Conservation (phyloP, 2,797 vertebrate species). For the Lutjanus campechanus region DNA sequence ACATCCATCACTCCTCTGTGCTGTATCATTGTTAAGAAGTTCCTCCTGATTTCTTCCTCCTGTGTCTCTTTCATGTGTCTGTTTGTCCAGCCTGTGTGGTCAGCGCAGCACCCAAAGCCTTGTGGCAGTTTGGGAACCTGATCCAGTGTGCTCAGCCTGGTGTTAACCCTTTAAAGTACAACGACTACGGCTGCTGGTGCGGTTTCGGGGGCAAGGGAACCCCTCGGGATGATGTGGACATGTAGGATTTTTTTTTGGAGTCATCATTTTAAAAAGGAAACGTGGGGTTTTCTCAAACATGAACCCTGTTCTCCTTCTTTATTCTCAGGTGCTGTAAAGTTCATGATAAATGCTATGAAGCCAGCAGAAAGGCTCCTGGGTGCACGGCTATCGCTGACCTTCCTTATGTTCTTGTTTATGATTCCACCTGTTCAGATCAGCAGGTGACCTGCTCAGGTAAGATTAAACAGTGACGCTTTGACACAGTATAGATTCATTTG, state of each 20-base stretch:
- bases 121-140: slow-evolving; percentile 82
- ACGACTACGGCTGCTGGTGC: slow-evolving; percentile 83
- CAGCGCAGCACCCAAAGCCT: slow-evolving; percentile 57
- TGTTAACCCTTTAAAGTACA: slow-evolving; percentile 68
- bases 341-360: slow-evolving; percentile 79
- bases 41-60: too few relatives aligned
- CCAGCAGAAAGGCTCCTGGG: slow-evolving; percentile 54
- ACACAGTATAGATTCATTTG: too few relatives aligned
- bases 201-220: slow-evolving; percentile 75
- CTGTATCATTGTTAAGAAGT: too few relatives aligned
- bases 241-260: slow-evolving; percentile 50
- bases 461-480: slow-evolving; percentile 12
- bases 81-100: slow-evolving; percentile 13
- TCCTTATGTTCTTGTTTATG: slow-evolving; percentile 75
- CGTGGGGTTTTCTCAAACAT: not conserved
- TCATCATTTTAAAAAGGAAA: too few relatives aligned
- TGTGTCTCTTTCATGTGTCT: too few relatives aligned
- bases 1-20: too few relatives aligned
- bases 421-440: slow-evolving; percentile 69
- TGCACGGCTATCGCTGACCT: slow-evolving; percentile 66
- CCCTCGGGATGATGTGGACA: slow-evolving; percentile 76
- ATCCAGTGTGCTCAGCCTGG: slow-evolving; percentile 78
- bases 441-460: slow-evolving; percentile 87
- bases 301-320: not conserved
- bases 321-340: slow-evolving; percentile 77